phyloP scores from a whole-genome alignment of 2,888 invertebrate species.

The Plemyria rubiginata region DNA sequence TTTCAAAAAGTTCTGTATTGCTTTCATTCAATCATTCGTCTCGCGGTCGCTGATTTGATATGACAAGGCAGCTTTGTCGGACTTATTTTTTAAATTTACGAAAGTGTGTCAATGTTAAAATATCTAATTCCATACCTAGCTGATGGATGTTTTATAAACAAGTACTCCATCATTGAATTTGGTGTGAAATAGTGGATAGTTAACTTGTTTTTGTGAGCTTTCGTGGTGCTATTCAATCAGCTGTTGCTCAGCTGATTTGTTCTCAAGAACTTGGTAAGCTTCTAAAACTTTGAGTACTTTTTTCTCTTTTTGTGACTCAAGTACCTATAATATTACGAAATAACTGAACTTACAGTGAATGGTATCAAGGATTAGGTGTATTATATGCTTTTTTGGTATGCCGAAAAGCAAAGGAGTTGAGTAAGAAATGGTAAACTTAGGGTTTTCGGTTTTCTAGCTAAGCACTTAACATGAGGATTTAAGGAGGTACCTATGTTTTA shows the following conservation, averaged over 20 bases:
- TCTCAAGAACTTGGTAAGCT: conserved; percentile 20
- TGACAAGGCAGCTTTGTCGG: conserved; percentile 12
- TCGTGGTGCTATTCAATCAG: conserved; percentile 14
- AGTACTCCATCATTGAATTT: conserved; percentile 1
- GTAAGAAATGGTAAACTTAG: no score
- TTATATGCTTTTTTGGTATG: no score
- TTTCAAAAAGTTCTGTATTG: background rate
- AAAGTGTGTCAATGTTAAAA: conserved; percentile 21
- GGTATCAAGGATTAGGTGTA: no score
- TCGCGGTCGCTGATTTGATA: conserved; percentile 9
- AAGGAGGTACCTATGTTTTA: no score
- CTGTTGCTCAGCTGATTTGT: conserved; percentile 17
- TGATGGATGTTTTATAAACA: conserved; percentile 10
- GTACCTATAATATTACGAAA: background rate
- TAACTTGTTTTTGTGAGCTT: conserved; percentile 13
- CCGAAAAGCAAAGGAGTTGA: no score
- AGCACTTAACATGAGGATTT: no score
- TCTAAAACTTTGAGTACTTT: conserved; percentile 3
- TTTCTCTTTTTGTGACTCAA: no score
- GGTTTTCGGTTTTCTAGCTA: no score
- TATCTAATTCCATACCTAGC: conserved; percentile 2
- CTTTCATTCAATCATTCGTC: conserved; percentile 1
- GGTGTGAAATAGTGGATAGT: conserved; percentile 1
- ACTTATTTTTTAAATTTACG: conserved; percentile 25
- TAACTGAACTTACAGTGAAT: no score